Evolutionary conservation across 2,888 invertebrate species (phyloP).

Genomic region (Sminthurides aquaticus): DNA sequence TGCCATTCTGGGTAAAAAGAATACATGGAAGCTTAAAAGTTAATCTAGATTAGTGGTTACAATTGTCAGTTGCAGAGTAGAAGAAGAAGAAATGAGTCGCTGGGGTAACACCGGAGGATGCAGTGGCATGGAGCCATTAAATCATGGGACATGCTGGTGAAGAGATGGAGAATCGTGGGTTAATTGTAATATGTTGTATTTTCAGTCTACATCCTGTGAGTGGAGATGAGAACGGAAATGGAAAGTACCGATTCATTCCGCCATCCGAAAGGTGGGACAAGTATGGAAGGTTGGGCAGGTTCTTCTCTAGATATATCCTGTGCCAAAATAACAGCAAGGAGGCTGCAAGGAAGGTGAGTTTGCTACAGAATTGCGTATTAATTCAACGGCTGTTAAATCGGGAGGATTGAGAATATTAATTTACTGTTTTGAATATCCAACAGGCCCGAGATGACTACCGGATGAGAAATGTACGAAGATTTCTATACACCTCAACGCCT

Average conservation of each 20-base stretch:
- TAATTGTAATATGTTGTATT: background rate
- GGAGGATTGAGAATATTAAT: background rate
- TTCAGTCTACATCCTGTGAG: slow-evolving; percentile 39
- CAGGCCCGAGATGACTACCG: slow-evolving; percentile 39
- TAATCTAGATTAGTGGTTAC: background rate
- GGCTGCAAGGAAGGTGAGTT: slow-evolving; percentile 34
- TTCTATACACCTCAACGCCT: slow-evolving; percentile 38
- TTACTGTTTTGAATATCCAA: background rate
- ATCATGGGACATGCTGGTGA: too few species aligned
- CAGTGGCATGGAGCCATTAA: too few species aligned
- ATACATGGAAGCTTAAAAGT: background rate
- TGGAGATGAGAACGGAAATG: slow-evolving; percentile 43
- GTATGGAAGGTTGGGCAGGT: slow-evolving; percentile 39
- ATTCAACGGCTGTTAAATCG: background rate
- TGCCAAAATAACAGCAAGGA: slow-evolving; percentile 39
- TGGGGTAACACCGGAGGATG: too few species aligned
- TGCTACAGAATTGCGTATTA: too few species aligned
- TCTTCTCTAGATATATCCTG: slow-evolving; percentile 41
- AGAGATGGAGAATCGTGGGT: too few species aligned
- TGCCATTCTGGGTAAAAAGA: slow-evolving; percentile 48
- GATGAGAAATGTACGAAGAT: slow-evolving; percentile 42
- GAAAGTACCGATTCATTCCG: slow-evolving; percentile 40
- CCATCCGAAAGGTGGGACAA: slow-evolving; percentile 33
- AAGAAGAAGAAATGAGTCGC: too few species aligned
- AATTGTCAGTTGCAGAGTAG: too few species aligned